phyloP scores from a whole-genome alignment of 2,113 vertebrate species.

The Chaetops frenatus region DNA sequence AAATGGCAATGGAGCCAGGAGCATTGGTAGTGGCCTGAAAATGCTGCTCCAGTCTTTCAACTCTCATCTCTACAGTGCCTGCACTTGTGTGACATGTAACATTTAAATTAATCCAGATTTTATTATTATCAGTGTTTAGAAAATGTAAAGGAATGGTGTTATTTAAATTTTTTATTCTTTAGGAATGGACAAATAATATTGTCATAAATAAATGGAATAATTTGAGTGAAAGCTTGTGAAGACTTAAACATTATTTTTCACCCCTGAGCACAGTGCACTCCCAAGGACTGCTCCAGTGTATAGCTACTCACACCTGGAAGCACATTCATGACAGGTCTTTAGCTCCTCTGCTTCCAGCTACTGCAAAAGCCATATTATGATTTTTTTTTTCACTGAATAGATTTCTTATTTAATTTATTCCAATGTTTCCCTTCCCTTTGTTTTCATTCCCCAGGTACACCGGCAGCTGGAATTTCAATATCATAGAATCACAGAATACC shows the following conservation, averaged over 20 bases:
- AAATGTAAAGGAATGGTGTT: neutral
- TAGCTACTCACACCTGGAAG: neutral
- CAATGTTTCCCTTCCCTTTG: neutral
- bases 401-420: neutral
- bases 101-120: neutral
- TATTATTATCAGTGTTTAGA: neutral
- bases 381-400: neutral
- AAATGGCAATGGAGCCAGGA: fast-evolving
- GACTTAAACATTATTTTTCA: neutral
- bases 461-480: neutral
- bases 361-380: neutral
- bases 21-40: neutral
- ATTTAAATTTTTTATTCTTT: neutral
- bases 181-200: neutral
- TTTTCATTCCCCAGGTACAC: neutral
- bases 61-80: neutral
- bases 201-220: fast-evolving
- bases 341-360: neutral
- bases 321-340: neutral
- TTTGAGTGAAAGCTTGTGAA: neutral
- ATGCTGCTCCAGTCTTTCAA: neutral
- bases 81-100: fast-evolving
- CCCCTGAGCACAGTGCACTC: neutral
- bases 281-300: neutral
- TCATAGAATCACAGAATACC: neutral